These are phyloP conservation scores for Cosmopolites sordidus DNA, from an alignment of 2,888 invertebrate species.

Conservation along the genomic window DNA sequence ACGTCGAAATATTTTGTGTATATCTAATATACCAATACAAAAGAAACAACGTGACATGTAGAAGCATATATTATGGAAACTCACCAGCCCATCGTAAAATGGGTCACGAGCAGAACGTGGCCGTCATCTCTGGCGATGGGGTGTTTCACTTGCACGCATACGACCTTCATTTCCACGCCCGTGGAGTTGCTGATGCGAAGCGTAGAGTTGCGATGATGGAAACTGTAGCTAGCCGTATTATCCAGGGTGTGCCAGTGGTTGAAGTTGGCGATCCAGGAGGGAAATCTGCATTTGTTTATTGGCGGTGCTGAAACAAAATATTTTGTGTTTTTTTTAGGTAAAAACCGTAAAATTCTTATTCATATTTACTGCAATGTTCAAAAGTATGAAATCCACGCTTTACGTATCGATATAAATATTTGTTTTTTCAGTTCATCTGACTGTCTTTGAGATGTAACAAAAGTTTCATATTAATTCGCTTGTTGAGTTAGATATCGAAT, in stretches of 20 bases:
- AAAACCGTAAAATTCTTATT: too few species aligned
- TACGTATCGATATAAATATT: too few species aligned
- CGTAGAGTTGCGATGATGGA: constrained; percentile 77
- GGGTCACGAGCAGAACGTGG: constrained; percentile 61
- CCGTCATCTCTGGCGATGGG: constrained; percentile 46
- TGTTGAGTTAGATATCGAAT: too few species aligned
- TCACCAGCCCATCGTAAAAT: constrained; percentile 73
- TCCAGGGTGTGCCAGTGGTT: constrained; percentile 88
- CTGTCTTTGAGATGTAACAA: too few species aligned
- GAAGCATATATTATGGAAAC: constrained; percentile 24
- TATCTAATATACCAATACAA: too few species aligned
- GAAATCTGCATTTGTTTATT: constrained; percentile 78
- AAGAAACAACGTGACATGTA: too few species aligned
- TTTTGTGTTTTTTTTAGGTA: too few species aligned
- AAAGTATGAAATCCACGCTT: too few species aligned
- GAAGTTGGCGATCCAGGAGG: constrained; percentile 78
- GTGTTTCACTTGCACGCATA: constrained; percentile 62
- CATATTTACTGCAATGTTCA: too few species aligned
- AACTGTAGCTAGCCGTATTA: constrained; percentile 79
- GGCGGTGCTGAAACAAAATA: constrained; percentile 55
- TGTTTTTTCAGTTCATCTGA: too few species aligned
- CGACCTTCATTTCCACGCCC: constrained; percentile 61
- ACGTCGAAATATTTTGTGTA: too few species aligned
- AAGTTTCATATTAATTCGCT: too few species aligned
- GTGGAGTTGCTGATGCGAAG: constrained; percentile 62